These are phyloP conservation scores for Acronicta aceris DNA, from an alignment of 2,888 invertebrate genomes.

Conservation along the genomic window DNA sequence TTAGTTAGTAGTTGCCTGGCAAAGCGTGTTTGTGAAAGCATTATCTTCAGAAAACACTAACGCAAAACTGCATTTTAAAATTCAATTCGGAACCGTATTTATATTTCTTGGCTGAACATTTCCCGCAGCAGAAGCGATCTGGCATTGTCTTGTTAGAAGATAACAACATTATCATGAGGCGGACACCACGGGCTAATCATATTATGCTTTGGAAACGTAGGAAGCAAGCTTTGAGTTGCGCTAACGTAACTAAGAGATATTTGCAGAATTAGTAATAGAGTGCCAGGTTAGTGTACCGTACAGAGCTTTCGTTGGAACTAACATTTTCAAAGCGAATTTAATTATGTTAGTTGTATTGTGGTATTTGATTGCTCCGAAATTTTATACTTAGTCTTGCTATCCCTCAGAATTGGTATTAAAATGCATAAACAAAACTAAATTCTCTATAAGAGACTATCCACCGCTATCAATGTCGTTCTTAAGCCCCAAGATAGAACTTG, in stretches of 20 bases:
- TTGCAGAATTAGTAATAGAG: not conserved
- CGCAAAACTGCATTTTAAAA: not conserved
- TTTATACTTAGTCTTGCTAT: not conserved
- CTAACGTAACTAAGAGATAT: not conserved
- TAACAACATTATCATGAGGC: not conserved
- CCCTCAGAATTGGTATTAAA: not conserved
- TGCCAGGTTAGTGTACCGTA: not conserved
- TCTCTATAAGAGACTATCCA: not conserved
- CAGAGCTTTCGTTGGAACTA: not conserved
- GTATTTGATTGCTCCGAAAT: too few species aligned
- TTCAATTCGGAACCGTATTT: not conserved
- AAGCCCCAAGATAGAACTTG: constrained; percentile 9
- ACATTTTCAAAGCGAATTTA: not conserved
- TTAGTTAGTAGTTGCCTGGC: too few species aligned
- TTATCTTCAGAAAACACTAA: not conserved
- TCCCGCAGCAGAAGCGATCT: not conserved
- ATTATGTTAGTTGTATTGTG: too few species aligned
- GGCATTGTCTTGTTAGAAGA: not conserved
- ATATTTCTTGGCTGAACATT: not conserved
- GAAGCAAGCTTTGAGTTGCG: not conserved
- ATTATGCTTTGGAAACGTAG: not conserved
- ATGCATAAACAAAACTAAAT: not conserved
- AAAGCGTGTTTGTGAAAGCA: not conserved
- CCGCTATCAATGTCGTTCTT: not conserved
- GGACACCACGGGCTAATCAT: not conserved